These are phyloP conservation scores for Oreonectes daqikongensis DNA, from an alignment of 2,797 vertebrate genomes.

Conservation along the genomic window DNA sequence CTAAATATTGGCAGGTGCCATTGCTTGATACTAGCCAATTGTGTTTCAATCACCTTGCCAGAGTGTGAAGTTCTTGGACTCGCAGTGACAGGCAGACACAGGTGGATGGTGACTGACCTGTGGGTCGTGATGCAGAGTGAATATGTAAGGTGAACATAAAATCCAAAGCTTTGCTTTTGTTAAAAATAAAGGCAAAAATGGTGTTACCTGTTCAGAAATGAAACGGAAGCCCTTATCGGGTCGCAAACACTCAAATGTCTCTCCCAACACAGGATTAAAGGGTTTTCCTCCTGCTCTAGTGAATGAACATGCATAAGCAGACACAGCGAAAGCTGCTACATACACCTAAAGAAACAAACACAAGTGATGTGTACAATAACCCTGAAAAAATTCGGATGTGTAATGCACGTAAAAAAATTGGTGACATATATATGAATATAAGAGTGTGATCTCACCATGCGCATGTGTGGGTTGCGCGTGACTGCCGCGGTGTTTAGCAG, in stretches of 20 bases:
- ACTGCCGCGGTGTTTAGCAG: constrained; percentile 87
- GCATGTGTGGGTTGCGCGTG: constrained; percentile 78
- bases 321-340: constrained; percentile 90
- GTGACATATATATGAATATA: no score
- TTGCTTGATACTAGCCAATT: background rate
- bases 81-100: constrained; percentile 92
- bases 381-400: background rate
- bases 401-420: background rate
- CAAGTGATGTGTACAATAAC: constrained; percentile 1
- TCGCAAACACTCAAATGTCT: constrained; percentile 91
- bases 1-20: background rate
- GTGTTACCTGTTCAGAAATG: constrained; percentile 85
- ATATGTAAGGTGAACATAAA: background rate
- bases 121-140: background rate
- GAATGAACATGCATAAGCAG: constrained; percentile 88
- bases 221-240: constrained; percentile 90
- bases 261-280: constrained; percentile 95
- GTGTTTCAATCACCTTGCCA: constrained; percentile 89
- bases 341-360: constrained; percentile 80
- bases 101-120: constrained; percentile 98
- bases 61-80: constrained; percentile 91
- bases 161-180: background rate
- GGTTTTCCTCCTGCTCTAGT: constrained; percentile 93
- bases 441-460: constrained; percentile 83
- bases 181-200: background rate